phyloP scores from a whole-genome alignment of 2,113 vertebrate species.

The Tetrax tetrax region DNA sequence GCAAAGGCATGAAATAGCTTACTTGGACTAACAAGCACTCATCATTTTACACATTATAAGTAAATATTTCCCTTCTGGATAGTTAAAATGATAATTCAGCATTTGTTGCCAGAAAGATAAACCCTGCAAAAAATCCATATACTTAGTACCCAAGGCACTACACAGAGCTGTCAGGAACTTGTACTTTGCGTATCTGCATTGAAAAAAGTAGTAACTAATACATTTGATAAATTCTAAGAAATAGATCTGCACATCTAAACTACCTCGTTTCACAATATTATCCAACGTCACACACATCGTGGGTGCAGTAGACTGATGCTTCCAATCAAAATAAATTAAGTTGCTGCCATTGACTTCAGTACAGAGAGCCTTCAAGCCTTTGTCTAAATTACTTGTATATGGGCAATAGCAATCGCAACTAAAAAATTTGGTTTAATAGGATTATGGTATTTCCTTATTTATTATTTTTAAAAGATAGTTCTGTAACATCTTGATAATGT shows the following conservation, averaged over 20 bases:
- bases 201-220: background rate
- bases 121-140: background rate
- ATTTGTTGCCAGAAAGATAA: background rate
- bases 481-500: background rate
- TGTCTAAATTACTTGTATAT: background rate
- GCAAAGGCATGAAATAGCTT: background rate
- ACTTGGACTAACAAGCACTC: background rate
- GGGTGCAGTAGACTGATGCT: background rate
- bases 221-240: background rate
- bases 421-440: background rate
- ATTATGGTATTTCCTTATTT: background rate
- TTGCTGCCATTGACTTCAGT: background rate
- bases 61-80: conserved; percentile 47
- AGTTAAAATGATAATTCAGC: background rate
- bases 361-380: background rate
- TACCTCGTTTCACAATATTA: background rate
- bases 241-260: background rate
- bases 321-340: background rate
- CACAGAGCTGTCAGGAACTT: background rate
- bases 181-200: background rate
- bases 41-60: background rate
- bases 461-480: background rate
- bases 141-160: background rate
- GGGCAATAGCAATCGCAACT: background rate
- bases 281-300: background rate